Evolutionary conservation across 2,888 invertebrate species (phyloP), one percentile per base, ranked within the genome.

Genomic region (Eupithecia abbreviata): DNA sequence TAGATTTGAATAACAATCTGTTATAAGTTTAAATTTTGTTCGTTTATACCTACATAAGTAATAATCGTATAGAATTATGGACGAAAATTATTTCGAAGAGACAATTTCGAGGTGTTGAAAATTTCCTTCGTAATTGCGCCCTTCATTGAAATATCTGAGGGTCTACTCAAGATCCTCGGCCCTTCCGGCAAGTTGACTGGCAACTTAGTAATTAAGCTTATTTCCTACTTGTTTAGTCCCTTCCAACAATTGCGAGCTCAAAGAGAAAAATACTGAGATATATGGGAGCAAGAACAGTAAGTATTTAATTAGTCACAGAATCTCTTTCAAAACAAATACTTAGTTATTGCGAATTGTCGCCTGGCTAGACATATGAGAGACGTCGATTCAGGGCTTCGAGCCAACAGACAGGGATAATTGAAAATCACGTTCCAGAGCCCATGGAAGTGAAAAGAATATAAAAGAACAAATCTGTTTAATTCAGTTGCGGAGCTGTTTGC

Each of bases 201-300:
- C 90, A 92, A 93, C 90, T 91, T 89, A 88, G 90, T 94, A 93
- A 93, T 93, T 93, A 92, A 93, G 93, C 93, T 92, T 90, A 93
- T 94, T 93, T 93, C 88, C 90, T 87, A 83, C 87, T 90, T 92
- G 91, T 91, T 92, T 90, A 89, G 89, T 90, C 88, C 87, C 91
- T 90, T 89, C 83, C 84, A 86, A 87, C 88, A 90, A 90, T 90
- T 90, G 86, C 87, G 84, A 86, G 84, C 85, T 85, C 68, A n/a
- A 71, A 69, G 41, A 6, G n/a, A 78, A 45, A 45, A 73, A 62
- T 45, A 71, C 49, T 42, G 67, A 66, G 13, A 62, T 67, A 42
- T 51, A 72, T 43, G 51, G 65, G 45, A 78, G 51, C 41, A 45
- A 73, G 71, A 78, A 71, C 66, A n/a, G 66, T 71, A 73, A n/a